Base-by-base conservation (phyloP, 2,113 vertebrate genomes). In the Salvelinus namaycush region DNA sequence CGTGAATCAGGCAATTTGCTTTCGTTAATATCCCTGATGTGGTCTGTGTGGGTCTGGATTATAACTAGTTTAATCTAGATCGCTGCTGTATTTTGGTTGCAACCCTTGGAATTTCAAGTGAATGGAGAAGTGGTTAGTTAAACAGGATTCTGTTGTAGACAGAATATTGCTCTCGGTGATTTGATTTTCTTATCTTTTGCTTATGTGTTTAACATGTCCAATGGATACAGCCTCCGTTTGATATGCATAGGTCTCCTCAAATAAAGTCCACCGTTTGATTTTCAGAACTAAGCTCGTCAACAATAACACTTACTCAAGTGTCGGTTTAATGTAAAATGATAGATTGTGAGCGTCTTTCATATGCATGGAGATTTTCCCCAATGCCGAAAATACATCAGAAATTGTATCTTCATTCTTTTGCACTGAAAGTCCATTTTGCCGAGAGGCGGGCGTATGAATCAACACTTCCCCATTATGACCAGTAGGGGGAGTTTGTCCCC, bases 401-500 rank as follows among this genome's bases (percentile, higher is more conserved):
- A 4, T 22, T 62, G 20, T 20, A 57, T 62, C 59, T 24, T n/a
- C 4, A 1, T n/a, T n/a, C 22, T 20, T 8, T 62, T 22, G 8
- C 51, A 54, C 51, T 54, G 51, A 54, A 54, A n/a, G 71, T 22
- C 27, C 48, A 13, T n/a, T 18, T 57, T 2, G 2, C 70, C 70
- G 68, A 59, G 31, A 78, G 26, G 1, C 51, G 22, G 24, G 18
- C 27, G n/a, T 18, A 24, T 26, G 44, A 24, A 74, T 59, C 29
- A 13, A 20, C 16, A 49, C 66, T 14, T 5, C 31, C 73, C 27
- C 13, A n/a, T 9, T 1, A 0, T 0, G 49, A 13, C 88, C 91
- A 90, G 86, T 83, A 89, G 91, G 81, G 81, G 90, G 89, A 81
- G 86, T 0, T 48, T 87, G 82, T 51, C 70, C 72, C 72, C 85